Evolutionary conservation across 2,888 invertebrate species (phyloP).

Genomic region (Callimorpha dominula): DNA sequence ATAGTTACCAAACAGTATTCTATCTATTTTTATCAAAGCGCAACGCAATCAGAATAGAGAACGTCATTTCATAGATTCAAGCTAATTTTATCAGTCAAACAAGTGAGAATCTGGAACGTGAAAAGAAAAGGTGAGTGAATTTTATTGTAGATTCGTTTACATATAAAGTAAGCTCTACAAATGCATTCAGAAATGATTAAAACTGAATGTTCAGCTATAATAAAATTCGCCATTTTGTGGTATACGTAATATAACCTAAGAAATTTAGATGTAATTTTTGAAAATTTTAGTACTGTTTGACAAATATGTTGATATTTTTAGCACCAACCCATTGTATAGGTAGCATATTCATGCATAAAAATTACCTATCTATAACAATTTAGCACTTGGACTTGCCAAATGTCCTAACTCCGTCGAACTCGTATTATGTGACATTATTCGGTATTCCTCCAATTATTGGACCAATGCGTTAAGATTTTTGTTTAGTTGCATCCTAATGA

Average conservation of each 20-base stretch:
- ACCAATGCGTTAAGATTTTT: no score
- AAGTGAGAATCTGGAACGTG: constrained; percentile 45
- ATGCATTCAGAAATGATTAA: neutral
- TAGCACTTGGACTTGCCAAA: no score
- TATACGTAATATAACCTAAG: constrained; percentile 39
- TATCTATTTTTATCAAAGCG: neutral
- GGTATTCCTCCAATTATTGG: no score
- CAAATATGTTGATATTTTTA: constrained; percentile 41
- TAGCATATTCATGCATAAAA: neutral
- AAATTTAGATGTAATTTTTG: constrained; percentile 4
- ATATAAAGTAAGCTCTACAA: neutral
- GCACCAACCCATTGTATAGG: constrained; percentile 19
- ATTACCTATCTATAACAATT: no score
- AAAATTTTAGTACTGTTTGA: constrained; percentile 7
- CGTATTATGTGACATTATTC: no score
- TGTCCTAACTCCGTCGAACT: no score
- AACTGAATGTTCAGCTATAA: neutral
- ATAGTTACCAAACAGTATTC: neutral
- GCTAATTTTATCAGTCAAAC: constrained; percentile 35
- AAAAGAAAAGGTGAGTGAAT: constrained; percentile 28
- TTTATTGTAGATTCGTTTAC: neutral
- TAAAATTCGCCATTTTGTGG: constrained; percentile 39
- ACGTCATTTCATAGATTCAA: constrained; percentile 14
- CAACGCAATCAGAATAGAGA: neutral
- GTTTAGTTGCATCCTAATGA: no score